Evolutionary conservation across 2,888 invertebrate species (phyloP), one percentile per base, ranked within the genome.

Genomic region (Apomyelois bistriatella): DNA sequence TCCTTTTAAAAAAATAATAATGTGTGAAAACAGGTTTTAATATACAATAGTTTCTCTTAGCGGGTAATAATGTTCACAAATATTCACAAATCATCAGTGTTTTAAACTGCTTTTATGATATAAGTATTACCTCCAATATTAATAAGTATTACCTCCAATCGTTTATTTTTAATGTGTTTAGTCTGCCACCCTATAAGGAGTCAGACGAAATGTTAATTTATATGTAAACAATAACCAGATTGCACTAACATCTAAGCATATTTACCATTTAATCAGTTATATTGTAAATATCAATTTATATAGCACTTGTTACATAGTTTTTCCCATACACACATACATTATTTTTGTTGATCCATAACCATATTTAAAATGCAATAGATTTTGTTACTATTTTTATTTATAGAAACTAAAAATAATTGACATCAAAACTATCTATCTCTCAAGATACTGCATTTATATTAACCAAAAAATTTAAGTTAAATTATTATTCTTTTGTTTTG

Each of bases 351-450:
- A 72, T 66, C 79, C 89, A 84, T 85, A 72, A 70, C 88, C 90
- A 90, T 88, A 68, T 81, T 75, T 79, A 90, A 90, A 91, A 86
- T 86, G 90, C 91, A 91, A 90, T 91, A 91, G 91, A 78, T 73
- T 69, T 65, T 59, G 65, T 72, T 65, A 64, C 52, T 56, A 62
- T 61, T 68, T 70, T 53, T 12, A 35, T 42, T 30, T 41, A 22
- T 46, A 47, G 52, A 36, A 32, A 17, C 3, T 22, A 32, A 32
- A 28, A 13, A 48, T 40, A 32, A 16, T 10, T 12, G 15, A n/a
- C 40, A 40, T 46, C 35, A 46, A 35, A 36, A 38, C 35, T 16
- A 41, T 43, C 30, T 54, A 53, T 46, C 22, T 53, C 52, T 49
- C 43, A 46, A 59, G 63, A 49, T 57, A 32, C 8, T 32, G 46